These are phyloP conservation scores for Aethina tumida DNA, from an alignment of 1,140 invertebrate species.

Conservation along the genomic window DNA sequence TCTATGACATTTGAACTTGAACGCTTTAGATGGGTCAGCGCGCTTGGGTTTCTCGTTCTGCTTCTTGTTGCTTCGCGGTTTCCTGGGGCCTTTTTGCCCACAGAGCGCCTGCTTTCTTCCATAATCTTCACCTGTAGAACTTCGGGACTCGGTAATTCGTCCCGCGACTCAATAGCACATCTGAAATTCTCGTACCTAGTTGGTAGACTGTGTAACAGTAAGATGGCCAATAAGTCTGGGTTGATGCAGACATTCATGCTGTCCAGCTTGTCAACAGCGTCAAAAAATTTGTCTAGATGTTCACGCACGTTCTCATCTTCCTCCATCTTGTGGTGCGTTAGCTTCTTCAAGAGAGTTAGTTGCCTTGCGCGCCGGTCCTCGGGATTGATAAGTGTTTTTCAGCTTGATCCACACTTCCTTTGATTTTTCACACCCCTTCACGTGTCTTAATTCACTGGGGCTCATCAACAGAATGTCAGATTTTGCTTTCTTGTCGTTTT, in stretches of 20 bases:
- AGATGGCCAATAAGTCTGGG: conserved; percentile 18
- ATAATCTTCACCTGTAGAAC: conserved; percentile 27
- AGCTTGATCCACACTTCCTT: conserved; percentile 20
- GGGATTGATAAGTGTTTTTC: conserved; percentile 16
- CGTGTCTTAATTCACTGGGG: no score
- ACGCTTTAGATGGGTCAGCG: no score
- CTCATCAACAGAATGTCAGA: conserved; percentile 19
- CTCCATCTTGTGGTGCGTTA: conserved; percentile 20
- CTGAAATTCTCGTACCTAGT: conserved; percentile 23
- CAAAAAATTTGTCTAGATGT: conserved; percentile 18
- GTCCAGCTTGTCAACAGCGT: conserved; percentile 18
- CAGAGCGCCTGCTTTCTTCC: conserved; percentile 28
- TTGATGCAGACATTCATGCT: conserved; percentile 22
- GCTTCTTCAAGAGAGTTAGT: conserved; percentile 20
- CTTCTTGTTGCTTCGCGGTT: no score
- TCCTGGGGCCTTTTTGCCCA: no score
- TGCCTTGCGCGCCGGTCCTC: conserved; percentile 13
- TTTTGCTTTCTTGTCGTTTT: no score
- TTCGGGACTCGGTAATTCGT: conserved; percentile 24
- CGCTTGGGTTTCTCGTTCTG: no score
- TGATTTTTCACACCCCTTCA: no score
- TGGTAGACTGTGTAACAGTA: conserved; percentile 27
- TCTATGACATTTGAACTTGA: no score
- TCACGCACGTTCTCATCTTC: conserved; percentile 16
- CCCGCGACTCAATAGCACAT: conserved; percentile 25